Evolutionary conservation across 2,888 invertebrate genomes (phyloP).

Genomic region (Cryptophagus acutangulus): DNA sequence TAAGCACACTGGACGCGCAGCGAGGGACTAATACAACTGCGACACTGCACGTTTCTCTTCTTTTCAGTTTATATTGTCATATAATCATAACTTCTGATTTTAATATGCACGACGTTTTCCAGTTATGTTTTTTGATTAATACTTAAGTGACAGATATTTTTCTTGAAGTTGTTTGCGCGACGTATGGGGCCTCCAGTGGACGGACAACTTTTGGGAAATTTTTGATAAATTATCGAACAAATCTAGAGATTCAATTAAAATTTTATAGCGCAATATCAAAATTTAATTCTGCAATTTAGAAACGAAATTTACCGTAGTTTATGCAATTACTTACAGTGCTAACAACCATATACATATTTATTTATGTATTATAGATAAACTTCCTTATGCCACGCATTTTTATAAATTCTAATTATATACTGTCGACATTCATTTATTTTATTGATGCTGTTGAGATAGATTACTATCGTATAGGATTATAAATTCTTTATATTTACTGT

Average conservation of each 20-base stretch:
- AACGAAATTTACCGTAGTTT: no score
- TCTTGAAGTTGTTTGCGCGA: conserved; percentile 18
- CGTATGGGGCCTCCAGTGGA: no score
- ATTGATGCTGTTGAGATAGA: conserved; percentile 7
- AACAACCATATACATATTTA: no score
- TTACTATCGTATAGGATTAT: not conserved
- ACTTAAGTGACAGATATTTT: conserved; percentile 35
- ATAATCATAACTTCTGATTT: conserved; percentile 47
- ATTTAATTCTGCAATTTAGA: no score
- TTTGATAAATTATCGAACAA: no score
- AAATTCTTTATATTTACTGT: no score
- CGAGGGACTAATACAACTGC: conserved; percentile 43
- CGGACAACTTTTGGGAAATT: no score
- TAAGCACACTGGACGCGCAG: conserved; percentile 38
- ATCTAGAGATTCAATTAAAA: no score
- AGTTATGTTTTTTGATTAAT: conserved; percentile 39
- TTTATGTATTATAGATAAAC: conserved; percentile 7
- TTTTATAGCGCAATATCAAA: no score
- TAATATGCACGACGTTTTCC: conserved; percentile 44
- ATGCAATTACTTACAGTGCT: no score
- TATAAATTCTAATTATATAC: conserved; percentile 9
- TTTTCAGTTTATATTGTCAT: conserved; percentile 45
- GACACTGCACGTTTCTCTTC: conserved; percentile 37
- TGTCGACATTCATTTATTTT: conserved; percentile 10
- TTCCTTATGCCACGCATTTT: conserved; percentile 7